Evolutionary conservation across 2,113 vertebrate genomes (phyloP).

Genomic region (Scolopax mira): DNA sequence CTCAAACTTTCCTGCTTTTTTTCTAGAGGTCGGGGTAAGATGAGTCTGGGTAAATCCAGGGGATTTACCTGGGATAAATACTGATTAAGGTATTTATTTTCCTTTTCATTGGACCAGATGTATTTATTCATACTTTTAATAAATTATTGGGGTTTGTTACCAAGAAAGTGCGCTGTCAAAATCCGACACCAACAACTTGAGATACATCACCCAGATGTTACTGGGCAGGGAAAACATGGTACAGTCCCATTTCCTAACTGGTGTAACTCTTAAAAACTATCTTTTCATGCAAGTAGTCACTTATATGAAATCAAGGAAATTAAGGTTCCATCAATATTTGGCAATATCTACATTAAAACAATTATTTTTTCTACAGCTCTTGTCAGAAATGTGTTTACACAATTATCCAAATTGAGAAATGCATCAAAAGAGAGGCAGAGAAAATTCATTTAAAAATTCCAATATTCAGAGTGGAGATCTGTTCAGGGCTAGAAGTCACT

Average conservation of each 20-base stretch:
- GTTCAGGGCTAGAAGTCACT: conserved; percentile 54
- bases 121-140: not conserved
- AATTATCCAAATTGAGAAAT: not conserved
- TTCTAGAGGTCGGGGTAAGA: not conserved
- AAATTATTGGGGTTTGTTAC: not conserved
- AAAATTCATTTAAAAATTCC: not conserved
- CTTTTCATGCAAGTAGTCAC: not conserved
- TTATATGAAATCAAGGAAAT: not conserved
- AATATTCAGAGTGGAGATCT: not conserved
- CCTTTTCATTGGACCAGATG: not conserved
- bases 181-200: not conserved
- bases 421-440: not conserved
- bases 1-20: not conserved
- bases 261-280: not conserved
- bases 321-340: not conserved
- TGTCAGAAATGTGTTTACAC: not conserved
- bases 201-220: not conserved
- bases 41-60: not conserved
- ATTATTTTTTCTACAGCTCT: not conserved
- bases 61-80: not conserved
- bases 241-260: not conserved
- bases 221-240: not conserved
- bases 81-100: not conserved
- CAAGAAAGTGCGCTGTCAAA: not conserved
- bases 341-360: not conserved